Percentiles rank a stretch among this genome's conserved stretches.
Evolutionary conservation across 2,113 vertebrate genomes (phyloP).

Genomic region (Otus sunia): DNA sequence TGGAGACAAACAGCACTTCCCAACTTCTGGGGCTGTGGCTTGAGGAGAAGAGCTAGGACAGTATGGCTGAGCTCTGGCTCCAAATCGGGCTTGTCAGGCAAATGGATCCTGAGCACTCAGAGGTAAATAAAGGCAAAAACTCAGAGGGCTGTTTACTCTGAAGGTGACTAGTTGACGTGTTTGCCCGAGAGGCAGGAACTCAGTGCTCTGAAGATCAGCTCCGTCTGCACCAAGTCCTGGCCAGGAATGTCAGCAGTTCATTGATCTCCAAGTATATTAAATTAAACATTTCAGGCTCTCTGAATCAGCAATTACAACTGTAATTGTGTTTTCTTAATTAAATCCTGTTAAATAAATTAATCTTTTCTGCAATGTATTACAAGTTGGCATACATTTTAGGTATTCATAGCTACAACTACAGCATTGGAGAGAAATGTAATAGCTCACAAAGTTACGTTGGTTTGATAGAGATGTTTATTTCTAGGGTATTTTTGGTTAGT

Average conservation of each 20-base stretch:
- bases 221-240: background rate
- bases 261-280: background rate
- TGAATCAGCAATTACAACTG: background rate
- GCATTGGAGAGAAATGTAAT: background rate
- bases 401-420: background rate
- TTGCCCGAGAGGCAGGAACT: background rate
- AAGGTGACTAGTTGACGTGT: fast-evolving
- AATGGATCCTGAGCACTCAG: background rate
- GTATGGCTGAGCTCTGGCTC: background rate
- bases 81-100: background rate
- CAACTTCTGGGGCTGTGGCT: fast-evolving
- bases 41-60: background rate
- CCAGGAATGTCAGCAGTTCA: background rate
- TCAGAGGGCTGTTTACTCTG: background rate
- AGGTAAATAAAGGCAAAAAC: background rate
- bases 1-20: background rate
- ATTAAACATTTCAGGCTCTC: background rate
- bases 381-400: background rate
- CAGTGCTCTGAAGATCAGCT: background rate
- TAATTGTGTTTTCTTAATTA: conserved; percentile 37
- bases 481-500: background rate
- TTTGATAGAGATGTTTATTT: background rate
- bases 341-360: conserved; percentile 4
- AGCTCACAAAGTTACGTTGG: background rate
- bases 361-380: conserved; percentile 1